A percentile compares a stretch with the other conserved stretches of the same genome.
Evolutionary conservation across 2,113 vertebrate species (phyloP).

Genomic region (Anseranas semipalmata): DNA sequence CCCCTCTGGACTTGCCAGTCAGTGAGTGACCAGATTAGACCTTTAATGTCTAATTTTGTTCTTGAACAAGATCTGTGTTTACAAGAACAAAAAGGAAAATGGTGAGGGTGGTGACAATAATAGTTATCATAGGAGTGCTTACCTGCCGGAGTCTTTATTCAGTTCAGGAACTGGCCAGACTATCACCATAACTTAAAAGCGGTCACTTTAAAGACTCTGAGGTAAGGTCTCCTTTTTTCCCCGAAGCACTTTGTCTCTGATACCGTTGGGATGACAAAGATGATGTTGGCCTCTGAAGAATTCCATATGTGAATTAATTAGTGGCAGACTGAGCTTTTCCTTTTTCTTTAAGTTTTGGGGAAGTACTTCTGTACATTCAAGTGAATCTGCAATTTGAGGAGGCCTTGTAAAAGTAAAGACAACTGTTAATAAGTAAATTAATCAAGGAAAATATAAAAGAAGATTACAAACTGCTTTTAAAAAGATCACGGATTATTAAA

Average conservation of each 20-base stretch:
- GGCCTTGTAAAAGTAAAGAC: neutral
- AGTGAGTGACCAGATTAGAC: neutral
- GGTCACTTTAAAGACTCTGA: neutral
- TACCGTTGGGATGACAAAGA: neutral
- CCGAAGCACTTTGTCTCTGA: neutral
- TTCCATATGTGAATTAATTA: neutral
- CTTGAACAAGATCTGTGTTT: neutral
- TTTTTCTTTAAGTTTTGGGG: neutral
- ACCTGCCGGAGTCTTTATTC: neutral
- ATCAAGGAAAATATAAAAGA: neutral
- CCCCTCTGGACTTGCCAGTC: too few relatives aligned
- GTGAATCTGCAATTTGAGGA: neutral
- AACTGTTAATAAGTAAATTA: neutral
- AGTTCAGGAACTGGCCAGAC: neutral
- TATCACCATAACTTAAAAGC: neutral
- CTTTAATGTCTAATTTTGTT: fast-evolving
- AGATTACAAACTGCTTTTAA: neutral
- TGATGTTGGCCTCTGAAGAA: neutral
- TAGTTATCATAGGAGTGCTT: neutral
- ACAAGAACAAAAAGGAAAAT: neutral
- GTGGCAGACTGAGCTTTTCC: neutral
- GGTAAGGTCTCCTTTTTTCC: neutral
- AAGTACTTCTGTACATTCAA: neutral
- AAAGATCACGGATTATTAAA: neutral
- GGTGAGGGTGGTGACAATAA: neutral